Evolutionary conservation across 1,140 invertebrate species (phyloP).

Genomic region (Alviniconcha marisindica): DNA sequence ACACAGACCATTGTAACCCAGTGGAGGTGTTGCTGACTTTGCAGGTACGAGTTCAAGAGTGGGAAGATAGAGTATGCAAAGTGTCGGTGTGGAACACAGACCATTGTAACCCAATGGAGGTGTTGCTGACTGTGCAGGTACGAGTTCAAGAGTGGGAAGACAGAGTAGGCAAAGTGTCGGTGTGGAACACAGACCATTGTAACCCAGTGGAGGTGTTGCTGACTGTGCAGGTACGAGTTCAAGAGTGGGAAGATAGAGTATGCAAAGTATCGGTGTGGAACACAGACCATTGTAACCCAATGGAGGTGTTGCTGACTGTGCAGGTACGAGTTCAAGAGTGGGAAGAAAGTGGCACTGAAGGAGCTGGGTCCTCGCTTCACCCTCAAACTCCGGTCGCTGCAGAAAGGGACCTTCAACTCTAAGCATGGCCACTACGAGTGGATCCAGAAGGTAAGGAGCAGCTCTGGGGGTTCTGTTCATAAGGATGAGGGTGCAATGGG

Average conservation of each 20-base stretch:
- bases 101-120: too few relatives aligned
- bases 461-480: too few relatives aligned
- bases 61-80: neutral
- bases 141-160: too few relatives aligned
- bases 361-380: conserved; percentile 98
- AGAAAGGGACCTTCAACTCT: conserved; percentile 97
- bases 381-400: conserved; percentile 92
- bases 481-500: too few relatives aligned
- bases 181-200: neutral
- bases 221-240: conserved; percentile 89
- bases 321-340: conserved; percentile 94
- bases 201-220: too few relatives aligned
- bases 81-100: neutral
- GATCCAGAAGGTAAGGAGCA: conserved; percentile 86
- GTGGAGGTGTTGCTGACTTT: too few relatives aligned
- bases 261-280: neutral
- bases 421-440: conserved; percentile 98
- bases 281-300: too few relatives aligned
- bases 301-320: too few relatives aligned
- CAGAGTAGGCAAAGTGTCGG: neutral
- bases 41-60: too few relatives aligned
- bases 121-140: too few relatives aligned
- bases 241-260: conserved; percentile 84
- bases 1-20: too few relatives aligned
- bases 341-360: conserved; percentile 88